Percentiles rank a stretch among this genome's conserved stretches.
Conservation (phyloP, 2,888 invertebrate species). For the Adelognathus sp. region DNA sequence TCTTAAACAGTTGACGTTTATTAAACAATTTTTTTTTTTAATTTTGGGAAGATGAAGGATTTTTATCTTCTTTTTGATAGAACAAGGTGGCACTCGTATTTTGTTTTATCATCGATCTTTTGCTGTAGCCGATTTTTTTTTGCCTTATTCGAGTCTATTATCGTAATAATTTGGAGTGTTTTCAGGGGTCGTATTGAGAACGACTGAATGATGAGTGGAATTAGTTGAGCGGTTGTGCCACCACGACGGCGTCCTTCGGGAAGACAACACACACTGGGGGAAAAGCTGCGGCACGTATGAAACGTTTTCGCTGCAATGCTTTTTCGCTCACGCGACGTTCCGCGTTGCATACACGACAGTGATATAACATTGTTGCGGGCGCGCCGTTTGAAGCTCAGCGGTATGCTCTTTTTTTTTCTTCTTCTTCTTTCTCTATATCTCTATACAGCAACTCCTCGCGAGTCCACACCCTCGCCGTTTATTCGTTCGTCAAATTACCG, state of each 20-base stretch:
- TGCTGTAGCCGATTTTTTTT: background rate
- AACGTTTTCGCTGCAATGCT: background rate
- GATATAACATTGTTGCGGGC: slow-evolving; percentile 39
- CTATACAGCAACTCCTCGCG: slow-evolving; percentile 15
- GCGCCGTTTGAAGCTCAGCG: slow-evolving; percentile 38
- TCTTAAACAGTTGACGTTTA: background rate
- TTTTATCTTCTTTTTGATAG: background rate
- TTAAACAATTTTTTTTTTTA: background rate
- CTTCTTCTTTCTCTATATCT: background rate
- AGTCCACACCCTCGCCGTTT: slow-evolving; percentile 58
- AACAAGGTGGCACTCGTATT: no score
- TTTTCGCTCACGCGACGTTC: background rate
- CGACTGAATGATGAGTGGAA: background rate
- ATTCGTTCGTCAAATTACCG: slow-evolving; percentile 52
- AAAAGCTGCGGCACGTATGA: slow-evolving; percentile 21
- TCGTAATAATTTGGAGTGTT: no score
- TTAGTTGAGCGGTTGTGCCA: background rate
- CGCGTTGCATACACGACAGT: slow-evolving; percentile 14
- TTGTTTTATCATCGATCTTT: background rate
- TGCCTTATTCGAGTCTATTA: background rate
- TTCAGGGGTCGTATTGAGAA: background rate
- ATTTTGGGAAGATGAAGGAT: background rate
- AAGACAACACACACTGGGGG: slow-evolving; percentile 16
- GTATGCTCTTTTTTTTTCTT: background rate
- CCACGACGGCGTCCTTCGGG: background rate